These are phyloP conservation scores for Protomyctophum bolini DNA, from an alignment of 2,113 vertebrate species.

Conservation along the genomic window DNA sequence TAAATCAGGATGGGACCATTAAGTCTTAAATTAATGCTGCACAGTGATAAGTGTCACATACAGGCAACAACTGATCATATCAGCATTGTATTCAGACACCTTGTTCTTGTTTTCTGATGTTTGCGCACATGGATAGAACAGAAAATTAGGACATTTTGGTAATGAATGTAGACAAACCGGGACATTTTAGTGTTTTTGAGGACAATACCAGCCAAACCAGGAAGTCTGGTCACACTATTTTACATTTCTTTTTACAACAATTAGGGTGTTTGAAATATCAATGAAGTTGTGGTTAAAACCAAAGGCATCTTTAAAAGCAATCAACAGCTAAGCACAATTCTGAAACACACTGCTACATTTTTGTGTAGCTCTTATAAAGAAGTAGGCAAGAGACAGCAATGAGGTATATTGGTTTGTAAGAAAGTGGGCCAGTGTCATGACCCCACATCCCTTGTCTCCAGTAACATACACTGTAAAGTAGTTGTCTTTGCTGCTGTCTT, in stretches of 20 bases:
- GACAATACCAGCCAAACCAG: background rate
- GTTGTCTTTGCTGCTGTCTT: slow-evolving; percentile 2
- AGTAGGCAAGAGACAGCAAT: too few species aligned
- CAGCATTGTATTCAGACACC: too few species aligned
- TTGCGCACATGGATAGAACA: too few species aligned
- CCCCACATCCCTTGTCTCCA: background rate
- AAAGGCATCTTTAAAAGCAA: too few species aligned
- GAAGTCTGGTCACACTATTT: background rate
- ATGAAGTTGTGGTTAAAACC: background rate
- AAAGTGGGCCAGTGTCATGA: slow-evolving; percentile 6
- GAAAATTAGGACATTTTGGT: background rate
- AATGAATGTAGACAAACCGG: background rate
- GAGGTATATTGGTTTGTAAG: background rate
- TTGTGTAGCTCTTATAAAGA: background rate
- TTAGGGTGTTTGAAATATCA: background rate
- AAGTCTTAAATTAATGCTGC: too few species aligned
- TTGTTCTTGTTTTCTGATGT: too few species aligned
- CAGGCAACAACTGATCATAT: too few species aligned
- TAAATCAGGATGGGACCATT: too few species aligned
- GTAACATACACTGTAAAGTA: background rate
- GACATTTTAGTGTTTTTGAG: background rate
- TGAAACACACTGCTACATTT: too few species aligned
- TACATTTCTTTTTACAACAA: too few species aligned
- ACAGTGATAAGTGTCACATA: too few species aligned
- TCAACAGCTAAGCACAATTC: too few species aligned